These are phyloP conservation scores for Troides aeacus DNA, from an alignment of 2,888 invertebrate species.

Conservation along the genomic window DNA sequence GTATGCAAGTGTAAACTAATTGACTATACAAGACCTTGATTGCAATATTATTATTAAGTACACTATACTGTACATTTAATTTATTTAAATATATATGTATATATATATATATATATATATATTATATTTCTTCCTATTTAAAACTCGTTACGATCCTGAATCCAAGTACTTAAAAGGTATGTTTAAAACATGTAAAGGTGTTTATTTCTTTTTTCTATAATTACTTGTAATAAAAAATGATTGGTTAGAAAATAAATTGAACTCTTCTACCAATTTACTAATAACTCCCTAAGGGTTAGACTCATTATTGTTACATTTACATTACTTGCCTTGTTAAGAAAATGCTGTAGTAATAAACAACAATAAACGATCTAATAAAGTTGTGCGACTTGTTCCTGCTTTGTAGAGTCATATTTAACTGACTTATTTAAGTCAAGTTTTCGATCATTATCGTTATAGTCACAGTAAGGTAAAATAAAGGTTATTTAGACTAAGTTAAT, in stretches of 20 bases:
- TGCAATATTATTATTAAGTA: background rate
- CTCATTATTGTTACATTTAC: background rate
- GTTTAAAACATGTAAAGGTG: background rate
- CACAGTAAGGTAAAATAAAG: background rate
- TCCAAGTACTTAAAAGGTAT: too few relatives aligned
- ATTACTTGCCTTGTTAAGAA: background rate
- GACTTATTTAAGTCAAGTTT: background rate
- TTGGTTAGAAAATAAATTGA: too few relatives aligned
- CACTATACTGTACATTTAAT: too few relatives aligned
- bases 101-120: too few relatives aligned
- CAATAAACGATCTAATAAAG: background rate
- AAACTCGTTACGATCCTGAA: too few relatives aligned
- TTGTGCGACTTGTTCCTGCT: background rate
- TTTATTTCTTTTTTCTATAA: background rate
- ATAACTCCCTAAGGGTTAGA: background rate
- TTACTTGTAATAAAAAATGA: background rate
- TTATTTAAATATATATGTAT: too few relatives aligned
- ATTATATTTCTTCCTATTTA: too few relatives aligned
- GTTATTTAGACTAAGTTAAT: too few relatives aligned
- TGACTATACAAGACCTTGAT: background rate
- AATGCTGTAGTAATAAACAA: background rate
- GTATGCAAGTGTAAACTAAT: slow-evolving; percentile 5
- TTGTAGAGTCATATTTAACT: background rate
- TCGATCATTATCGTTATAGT: background rate
- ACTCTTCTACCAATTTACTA: background rate